These are phyloP conservation scores for Tipula helvola DNA, from an alignment of 2,888 invertebrate genomes.

Conservation along the genomic window DNA sequence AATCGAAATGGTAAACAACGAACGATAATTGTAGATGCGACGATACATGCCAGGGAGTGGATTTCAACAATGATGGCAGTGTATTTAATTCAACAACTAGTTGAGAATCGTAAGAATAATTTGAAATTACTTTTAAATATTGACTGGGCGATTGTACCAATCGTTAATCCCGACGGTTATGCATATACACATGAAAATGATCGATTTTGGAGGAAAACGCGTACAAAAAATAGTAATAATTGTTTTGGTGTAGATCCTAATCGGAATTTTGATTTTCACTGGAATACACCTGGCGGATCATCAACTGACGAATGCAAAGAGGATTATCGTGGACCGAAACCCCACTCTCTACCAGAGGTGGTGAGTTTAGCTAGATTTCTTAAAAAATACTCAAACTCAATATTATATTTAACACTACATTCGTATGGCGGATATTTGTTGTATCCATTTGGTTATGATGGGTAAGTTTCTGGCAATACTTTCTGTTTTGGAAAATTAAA, in stretches of 20 bases:
- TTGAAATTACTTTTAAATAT: constrained; percentile 40
- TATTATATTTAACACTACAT: constrained; percentile 60
- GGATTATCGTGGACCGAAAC: constrained; percentile 43
- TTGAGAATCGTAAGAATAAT: constrained; percentile 36
- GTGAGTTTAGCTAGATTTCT: constrained; percentile 45
- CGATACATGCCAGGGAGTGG: background rate
- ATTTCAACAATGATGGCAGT: background rate
- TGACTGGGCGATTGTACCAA: constrained; percentile 6
- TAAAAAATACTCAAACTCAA: constrained; percentile 37
- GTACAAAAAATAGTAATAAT: constrained; percentile 34
- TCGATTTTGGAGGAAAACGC: constrained; percentile 53
- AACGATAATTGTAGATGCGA: background rate
- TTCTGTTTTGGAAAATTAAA: no score
- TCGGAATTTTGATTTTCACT: constrained; percentile 38
- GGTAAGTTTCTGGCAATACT: constrained; percentile 27
- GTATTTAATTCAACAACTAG: constrained; percentile 43
- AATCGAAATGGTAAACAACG: background rate
- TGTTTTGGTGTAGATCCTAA: constrained; percentile 65
- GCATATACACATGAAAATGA: no score
- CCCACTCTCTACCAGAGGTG: constrained; percentile 58
- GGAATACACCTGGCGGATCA: constrained; percentile 28
- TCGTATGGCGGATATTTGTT: constrained; percentile 57
- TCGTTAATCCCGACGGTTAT: no score
- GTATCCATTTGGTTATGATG: constrained; percentile 16
- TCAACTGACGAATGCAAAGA: background rate